phyloP scores from a whole-genome alignment of 2,113 vertebrate genomes.

The Cinclus cinclus region DNA sequence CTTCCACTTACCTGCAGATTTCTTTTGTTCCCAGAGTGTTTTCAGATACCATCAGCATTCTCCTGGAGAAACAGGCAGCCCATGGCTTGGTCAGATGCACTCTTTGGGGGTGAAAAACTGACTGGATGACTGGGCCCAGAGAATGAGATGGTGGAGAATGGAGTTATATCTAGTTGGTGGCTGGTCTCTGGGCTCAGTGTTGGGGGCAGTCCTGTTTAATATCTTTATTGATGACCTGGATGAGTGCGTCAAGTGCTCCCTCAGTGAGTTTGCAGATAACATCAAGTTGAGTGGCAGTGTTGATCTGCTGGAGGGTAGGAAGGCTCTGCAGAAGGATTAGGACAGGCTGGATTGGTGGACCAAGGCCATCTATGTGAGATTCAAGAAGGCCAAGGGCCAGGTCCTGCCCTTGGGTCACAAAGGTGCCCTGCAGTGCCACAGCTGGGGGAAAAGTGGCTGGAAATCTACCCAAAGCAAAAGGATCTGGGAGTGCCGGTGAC shows the following conservation, averaged over 20 bases:
- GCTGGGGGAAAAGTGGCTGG: no score
- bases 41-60: neutral
- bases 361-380: neutral
- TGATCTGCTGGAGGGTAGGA: neutral
- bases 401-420: neutral
- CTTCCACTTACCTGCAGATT: neutral
- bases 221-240: neutral
- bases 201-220: neutral
- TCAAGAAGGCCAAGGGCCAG: neutral
- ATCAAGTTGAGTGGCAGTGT: neutral
- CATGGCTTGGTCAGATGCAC: neutral
- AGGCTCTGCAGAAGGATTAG: neutral
- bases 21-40: neutral
- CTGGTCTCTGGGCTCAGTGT: neutral
- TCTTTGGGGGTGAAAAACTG: neutral
- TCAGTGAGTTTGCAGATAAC: neutral
- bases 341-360: rapidly evolving
- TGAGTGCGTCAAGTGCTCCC: neutral
- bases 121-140: neutral
- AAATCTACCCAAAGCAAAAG: neutral
- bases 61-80: neutral
- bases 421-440: rapidly evolving
- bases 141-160: neutral
- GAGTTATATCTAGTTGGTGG: neutral
- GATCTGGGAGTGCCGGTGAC: neutral